Base-by-base conservation (phyloP, 2,888 invertebrate species). In the Volucella bombylans region DNA sequence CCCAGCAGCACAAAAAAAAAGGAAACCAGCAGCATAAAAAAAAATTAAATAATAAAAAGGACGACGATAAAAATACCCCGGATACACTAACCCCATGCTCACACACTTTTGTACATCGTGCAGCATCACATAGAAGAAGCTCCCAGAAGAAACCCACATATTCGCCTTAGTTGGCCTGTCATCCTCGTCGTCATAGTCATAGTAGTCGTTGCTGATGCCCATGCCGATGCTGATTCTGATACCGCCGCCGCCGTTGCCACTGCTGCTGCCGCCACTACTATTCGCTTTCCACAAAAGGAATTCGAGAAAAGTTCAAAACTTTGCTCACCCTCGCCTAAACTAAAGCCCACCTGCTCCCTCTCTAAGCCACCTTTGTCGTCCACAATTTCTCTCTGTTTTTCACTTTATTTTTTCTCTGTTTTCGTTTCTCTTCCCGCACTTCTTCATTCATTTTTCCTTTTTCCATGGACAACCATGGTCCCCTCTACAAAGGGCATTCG, bases 251-350 rank as follows among this genome's bases (percentile, higher is more conserved):
- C 18, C 72, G 23, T 38, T 47, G 59, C 61, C 64, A 11, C 9
- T 23, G 52, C 18, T 49, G 38, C 47, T 43, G 55, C 43, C 71
- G 52, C 57, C 54, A n/a, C 65, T 31, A 54, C 38, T 52, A 52
- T 50, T 73, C 65, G 71, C 72, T 65, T 67, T 81, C 68, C 64
- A 76, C 76, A 81, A 85, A 85, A 85, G 77, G 85, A 81, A 85
- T 85, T 81, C 57, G 81, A 77, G 85, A 85, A 85, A 81, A 85
- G 85, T 85, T 85, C 68, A 77, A 81, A 85, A 85, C 85, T 85
- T 81, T 85, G 77, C 71, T 59, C 71, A 72, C 76, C 81, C 85
- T 80, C 85, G 81, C 72, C 76, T 85, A 81, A 78, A 79, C 57
- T 68, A 62, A 81, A 73, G 64, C 72, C 52, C 68, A 11, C 11